Evolutionary conservation across 1,140 invertebrate species (phyloP), one percentile per base, ranked within the genome.

Genomic region (Agrypnia vestita): DNA sequence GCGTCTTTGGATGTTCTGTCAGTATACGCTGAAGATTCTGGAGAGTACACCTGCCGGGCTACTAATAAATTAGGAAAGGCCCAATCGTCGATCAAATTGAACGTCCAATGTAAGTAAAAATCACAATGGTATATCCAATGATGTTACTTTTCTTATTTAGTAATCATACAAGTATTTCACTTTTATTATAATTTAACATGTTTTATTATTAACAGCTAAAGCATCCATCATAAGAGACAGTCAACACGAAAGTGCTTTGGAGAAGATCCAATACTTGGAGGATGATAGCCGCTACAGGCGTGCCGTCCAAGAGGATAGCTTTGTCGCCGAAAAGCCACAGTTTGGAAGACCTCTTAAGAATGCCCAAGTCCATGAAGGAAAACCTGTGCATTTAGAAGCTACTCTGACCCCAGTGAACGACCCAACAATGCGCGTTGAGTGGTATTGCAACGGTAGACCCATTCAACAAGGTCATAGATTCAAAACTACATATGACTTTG

Each of bases 401-500:
- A 97, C 96, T 4, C 88, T 99, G 6, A 96, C 97, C 9, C 97
- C 97, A 0, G 96, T 97, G 0, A 98, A 97, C 86, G 97, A 99
- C 89, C 95, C 96, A 6, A 97, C 96, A 0, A 97, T 99, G 95
- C 93, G 94, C 78, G 96, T 99, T 19, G 97, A 98, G 89, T 99
- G 97, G 97, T 98, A 93, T 87, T 94, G 95, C 85, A 97, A 99
- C 89, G 97, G 97, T 73, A 92, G 92, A 84, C 96, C 97, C 0
- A 93, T 99, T 83, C 94, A 94, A 84, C 95, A 96, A 85, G 96
- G 96, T 84, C 96, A 97, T 85, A 92, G 96, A 82, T 97, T 97
- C 87, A 96, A 97, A 87, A 97, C 96, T 9, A 96, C 95, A 7
- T 97, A 98, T 85, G 97, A 99, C 86, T 98, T 99, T 90, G 97